These are phyloP conservation scores for Propithecus coquereli DNA, from an alignment of 2,113 vertebrate genomes.

Conservation along the genomic window DNA sequence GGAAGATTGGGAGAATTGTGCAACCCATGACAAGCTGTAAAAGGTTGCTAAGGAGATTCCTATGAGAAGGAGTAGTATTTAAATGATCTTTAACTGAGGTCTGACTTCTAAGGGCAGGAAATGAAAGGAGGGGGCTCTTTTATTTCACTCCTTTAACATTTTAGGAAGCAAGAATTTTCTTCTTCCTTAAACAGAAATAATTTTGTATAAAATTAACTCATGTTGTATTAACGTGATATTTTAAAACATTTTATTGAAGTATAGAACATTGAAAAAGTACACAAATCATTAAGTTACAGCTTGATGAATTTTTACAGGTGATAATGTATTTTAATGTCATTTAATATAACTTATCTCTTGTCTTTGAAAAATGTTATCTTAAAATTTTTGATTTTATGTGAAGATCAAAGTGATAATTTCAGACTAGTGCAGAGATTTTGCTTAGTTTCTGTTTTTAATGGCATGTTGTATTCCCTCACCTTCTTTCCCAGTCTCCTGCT, in stretches of 20 bases:
- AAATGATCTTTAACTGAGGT: conserved; percentile 8
- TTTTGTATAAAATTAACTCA: conserved; percentile 11
- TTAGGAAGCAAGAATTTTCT: conserved; percentile 14
- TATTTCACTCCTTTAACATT: conserved; percentile 23
- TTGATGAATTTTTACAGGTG: not conserved
- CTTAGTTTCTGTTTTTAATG: conserved; percentile 40
- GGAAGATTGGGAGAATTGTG: conserved; percentile 32
- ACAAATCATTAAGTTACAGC: not conserved
- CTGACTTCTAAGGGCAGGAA: conserved; percentile 46
- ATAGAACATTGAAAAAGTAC: not conserved
- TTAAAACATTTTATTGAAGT: not conserved
- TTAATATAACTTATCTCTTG: not conserved
- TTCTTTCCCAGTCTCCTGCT: not conserved
- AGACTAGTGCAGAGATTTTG: not conserved
- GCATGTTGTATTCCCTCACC: not conserved
- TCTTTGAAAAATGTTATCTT: not conserved
- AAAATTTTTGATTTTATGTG: not conserved
- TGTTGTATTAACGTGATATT: not conserved
- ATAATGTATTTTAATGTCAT: not conserved
- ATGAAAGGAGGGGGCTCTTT: conserved; percentile 4
- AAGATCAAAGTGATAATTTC: not conserved
- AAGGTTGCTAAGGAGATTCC: conserved; percentile 63
- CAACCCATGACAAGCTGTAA: conserved; percentile 21
- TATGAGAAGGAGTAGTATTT: conserved; percentile 34
- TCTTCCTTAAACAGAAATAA: conserved; percentile 24